These are phyloP conservation scores for Agrotis ipsilon DNA, from an alignment of 2,888 invertebrate genomes.

Conservation along the genomic window DNA sequence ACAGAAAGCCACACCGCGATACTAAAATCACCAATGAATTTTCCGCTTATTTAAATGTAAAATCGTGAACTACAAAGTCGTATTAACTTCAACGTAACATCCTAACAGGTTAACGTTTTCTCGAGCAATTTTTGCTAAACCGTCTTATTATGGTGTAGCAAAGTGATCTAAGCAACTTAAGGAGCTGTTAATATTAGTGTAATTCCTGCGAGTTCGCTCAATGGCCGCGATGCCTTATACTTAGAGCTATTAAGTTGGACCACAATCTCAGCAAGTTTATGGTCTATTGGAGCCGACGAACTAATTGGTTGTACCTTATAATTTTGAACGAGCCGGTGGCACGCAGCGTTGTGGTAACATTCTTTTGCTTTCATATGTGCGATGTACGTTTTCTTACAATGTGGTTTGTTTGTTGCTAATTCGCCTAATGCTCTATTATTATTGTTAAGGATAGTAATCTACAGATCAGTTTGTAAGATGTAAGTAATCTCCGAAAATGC, in stretches of 20 bases:
- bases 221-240: conserved; percentile 51
- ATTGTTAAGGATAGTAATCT: neutral
- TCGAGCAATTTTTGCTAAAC: conserved; percentile 42
- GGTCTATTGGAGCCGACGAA: conserved; percentile 52
- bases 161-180: conserved; percentile 54
- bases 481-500: too few relatives aligned
- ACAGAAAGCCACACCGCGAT: neutral
- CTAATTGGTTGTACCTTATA: conserved; percentile 62
- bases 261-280: conserved; percentile 59
- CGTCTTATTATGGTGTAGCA: conserved; percentile 44
- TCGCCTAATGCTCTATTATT: neutral
- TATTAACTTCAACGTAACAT: conserved; percentile 22
- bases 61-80: conserved; percentile 11
- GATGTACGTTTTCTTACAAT: conserved; percentile 10
- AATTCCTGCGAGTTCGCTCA: conserved; percentile 50
- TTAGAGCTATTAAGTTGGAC: conserved; percentile 60
- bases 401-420: neutral
- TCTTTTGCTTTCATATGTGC: conserved; percentile 16
- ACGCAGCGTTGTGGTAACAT: conserved; percentile 24
- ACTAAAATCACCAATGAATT: neutral
- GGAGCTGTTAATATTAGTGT: conserved; percentile 62
- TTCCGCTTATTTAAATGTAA: neutral
- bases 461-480: neutral
- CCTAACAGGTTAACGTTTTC: conserved; percentile 15
- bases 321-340: conserved; percentile 54